These are phyloP conservation scores for Scortum barcoo DNA, from an alignment of 2,113 vertebrate species.

Conservation along the genomic window DNA sequence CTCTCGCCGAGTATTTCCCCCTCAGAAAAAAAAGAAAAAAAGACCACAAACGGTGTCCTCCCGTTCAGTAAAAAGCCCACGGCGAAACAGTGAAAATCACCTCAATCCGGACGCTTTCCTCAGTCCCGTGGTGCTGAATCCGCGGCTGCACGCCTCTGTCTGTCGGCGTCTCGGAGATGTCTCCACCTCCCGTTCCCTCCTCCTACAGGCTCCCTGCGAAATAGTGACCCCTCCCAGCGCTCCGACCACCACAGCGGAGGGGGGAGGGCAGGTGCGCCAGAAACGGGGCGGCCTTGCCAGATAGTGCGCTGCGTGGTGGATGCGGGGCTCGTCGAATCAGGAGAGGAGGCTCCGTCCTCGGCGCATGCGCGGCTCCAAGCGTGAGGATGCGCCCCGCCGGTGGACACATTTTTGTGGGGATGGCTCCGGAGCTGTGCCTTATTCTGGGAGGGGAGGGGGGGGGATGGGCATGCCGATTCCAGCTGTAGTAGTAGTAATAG, in stretches of 20 bases:
- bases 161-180: conserved; percentile 80
- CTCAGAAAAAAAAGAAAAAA: too few species aligned
- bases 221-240: conserved; percentile 82
- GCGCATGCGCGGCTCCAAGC: conserved; percentile 78
- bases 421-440: conserved; percentile 43
- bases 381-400: conserved; percentile 58
- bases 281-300: conserved; percentile 65
- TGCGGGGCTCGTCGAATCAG: conserved; percentile 73
- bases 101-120: conserved; percentile 79
- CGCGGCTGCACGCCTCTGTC: conserved; percentile 79
- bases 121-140: conserved; percentile 81
- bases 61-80: conserved; percentile 44
- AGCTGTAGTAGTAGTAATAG: neutral
- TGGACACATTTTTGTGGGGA: conserved; percentile 32
- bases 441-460: conserved; percentile 19
- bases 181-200: conserved; percentile 74
- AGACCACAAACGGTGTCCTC: conserved; percentile 50
- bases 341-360: conserved; percentile 35
- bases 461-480: neutral
- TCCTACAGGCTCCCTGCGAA: conserved; percentile 80
- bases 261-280: conserved; percentile 83
- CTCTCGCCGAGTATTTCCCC: conserved; percentile 67
- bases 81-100: conserved; percentile 54
- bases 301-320: conserved; percentile 75
- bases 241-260: conserved; percentile 67